These are phyloP conservation scores for Trachops cirrhosus DNA, from an alignment of 2,797 vertebrate genomes.

Conservation along the genomic window DNA sequence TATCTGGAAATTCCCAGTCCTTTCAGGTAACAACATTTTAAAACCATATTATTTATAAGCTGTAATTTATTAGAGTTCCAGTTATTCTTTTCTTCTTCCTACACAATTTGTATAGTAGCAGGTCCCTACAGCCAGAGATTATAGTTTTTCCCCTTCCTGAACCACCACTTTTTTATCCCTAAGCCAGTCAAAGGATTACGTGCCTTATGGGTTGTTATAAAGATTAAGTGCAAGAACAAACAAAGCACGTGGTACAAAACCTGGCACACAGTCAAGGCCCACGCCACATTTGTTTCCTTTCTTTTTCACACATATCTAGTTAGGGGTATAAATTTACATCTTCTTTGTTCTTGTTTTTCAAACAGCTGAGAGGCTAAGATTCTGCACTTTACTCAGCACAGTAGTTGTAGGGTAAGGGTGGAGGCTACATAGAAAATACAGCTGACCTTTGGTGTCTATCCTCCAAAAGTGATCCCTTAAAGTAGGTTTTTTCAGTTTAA, in stretches of 20 bases:
- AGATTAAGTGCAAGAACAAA: not conserved
- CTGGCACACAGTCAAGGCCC: not conserved
- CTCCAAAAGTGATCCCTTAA: not conserved
- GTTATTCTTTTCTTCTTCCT: not conserved
- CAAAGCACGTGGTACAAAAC: not conserved
- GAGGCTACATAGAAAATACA: not conserved
- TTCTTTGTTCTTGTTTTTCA: not conserved
- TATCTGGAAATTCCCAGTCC: constrained; percentile 85
- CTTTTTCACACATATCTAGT: not conserved
- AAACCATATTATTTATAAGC: not conserved
- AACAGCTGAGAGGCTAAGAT: not conserved
- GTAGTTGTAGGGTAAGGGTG: not conserved
- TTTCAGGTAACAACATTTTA: constrained; percentile 88
- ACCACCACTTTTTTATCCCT: not conserved
- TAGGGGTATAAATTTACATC: not conserved
- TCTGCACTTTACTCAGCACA: not conserved
- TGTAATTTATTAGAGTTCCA: not conserved
- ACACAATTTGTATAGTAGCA: not conserved
- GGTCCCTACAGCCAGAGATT: not conserved
- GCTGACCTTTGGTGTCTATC: not conserved
- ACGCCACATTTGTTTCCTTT: not conserved
- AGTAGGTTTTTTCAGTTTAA: not conserved
- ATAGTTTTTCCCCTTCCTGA: not conserved
- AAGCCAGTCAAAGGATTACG: not conserved
- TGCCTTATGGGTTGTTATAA: not conserved